phyloP scores from a whole-genome alignment of 2,888 invertebrate genomes.

The Empis stercorea region DNA sequence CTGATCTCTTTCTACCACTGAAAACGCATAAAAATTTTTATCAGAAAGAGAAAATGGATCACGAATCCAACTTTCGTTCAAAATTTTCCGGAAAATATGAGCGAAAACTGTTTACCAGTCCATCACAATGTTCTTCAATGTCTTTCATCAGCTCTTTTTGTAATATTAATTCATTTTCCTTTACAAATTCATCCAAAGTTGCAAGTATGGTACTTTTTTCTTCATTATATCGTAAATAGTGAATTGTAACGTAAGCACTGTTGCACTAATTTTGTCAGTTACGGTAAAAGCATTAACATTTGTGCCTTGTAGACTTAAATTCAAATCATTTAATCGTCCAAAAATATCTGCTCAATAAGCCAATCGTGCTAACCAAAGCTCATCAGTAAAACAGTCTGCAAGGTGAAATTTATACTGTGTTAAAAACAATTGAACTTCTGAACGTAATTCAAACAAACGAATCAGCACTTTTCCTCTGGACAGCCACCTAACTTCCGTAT shows the following conservation, averaged over 20 bases:
- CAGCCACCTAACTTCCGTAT: too few relatives aligned
- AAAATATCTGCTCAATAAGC: conserved; percentile 14
- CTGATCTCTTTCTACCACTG: neutral
- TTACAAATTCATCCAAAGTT: neutral
- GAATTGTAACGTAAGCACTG: neutral
- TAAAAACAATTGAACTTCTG: conserved; percentile 13
- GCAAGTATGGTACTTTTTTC: neutral
- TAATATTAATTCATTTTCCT: neutral
- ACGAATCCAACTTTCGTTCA: neutral
- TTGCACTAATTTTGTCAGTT: neutral
- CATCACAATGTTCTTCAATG: neutral
- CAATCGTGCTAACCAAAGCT: conserved; percentile 9
- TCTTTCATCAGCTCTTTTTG: neutral
- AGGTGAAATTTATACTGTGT: neutral
- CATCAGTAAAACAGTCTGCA: conserved; percentile 2
- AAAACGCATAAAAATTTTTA: neutral
- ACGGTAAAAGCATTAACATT: neutral
- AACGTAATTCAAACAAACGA: conserved; percentile 12
- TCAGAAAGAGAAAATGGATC: neutral
- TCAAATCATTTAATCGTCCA: conserved; percentile 12
- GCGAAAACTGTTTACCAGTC: neutral
- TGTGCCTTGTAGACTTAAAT: conserved; percentile 7
- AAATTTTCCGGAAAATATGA: neutral
- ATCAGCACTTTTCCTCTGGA: conserved; percentile 1
- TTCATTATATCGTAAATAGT: neutral